phyloP scores from a whole-genome alignment of 1,140 invertebrate species.

The Pseudomyrmex flavicornis region DNA sequence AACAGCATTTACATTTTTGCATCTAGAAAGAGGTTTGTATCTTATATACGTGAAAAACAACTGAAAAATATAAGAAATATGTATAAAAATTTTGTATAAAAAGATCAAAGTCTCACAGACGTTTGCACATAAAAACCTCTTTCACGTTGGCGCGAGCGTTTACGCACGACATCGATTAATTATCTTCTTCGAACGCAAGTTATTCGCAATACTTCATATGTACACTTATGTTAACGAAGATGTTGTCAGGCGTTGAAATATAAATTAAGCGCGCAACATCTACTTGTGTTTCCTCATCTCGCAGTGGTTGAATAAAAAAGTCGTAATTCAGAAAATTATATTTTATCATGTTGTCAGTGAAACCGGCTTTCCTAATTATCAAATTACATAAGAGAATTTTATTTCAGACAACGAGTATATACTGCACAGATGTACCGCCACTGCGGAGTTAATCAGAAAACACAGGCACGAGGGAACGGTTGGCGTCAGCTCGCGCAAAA shows the following conservation, averaged over 20 bases:
- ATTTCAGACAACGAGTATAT: conserved; percentile 76
- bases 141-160: not conserved
- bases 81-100: no score
- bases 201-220: not conserved
- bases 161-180: conserved; percentile 18
- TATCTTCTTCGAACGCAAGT: not conserved
- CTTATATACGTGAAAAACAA: no score
- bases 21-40: no score
- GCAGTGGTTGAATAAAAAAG: conserved; percentile 18
- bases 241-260: not conserved
- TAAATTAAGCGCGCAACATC: not conserved
- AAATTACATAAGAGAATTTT: not conserved
- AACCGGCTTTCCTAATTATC: not conserved
- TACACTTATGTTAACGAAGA: not conserved
- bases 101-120: no score
- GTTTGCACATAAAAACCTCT: not conserved
- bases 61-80: no score
- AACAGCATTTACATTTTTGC: no score
- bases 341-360: not conserved
- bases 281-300: no score
- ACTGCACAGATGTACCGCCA: conserved; percentile 78
- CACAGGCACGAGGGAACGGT: conserved; percentile 61
- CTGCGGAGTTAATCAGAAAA: conserved; percentile 76
- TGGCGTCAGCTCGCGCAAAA: conserved; percentile 21
- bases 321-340: not conserved